These are phyloP conservation scores for Ageneiosus marmoratus DNA, from an alignment of 2,113 vertebrate genomes.

Conservation along the genomic window DNA sequence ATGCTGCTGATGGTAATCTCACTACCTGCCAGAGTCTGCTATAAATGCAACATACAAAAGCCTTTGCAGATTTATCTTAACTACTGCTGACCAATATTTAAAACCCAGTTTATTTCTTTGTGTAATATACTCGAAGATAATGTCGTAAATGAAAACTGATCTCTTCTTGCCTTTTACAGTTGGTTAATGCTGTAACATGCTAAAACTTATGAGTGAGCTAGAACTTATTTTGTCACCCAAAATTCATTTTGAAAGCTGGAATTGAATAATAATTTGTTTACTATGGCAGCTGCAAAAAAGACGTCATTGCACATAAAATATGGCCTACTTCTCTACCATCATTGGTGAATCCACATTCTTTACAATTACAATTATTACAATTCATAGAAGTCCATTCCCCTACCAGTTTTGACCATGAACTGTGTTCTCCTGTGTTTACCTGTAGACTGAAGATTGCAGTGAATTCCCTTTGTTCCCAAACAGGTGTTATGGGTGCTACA, in stretches of 20 bases:
- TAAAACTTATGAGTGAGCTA: neutral
- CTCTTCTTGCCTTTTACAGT: neutral
- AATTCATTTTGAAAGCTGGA: neutral
- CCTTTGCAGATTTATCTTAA: neutral
- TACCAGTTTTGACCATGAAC: too few species aligned
- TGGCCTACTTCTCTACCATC: neutral
- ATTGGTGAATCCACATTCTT: neutral
- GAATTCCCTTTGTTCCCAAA: too few species aligned
- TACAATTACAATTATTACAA: too few species aligned
- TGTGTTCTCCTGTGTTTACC: too few species aligned
- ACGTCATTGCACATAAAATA: neutral
- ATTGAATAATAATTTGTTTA: neutral
- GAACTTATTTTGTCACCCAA: neutral
- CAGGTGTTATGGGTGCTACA: too few species aligned
- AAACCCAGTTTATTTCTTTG: neutral
- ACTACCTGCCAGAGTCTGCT: conserved; percentile 11
- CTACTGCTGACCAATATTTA: neutral
- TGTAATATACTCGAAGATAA: neutral
- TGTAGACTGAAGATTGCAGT: too few species aligned
- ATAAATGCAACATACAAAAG: conserved; percentile 10
- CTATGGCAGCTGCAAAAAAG: neutral
- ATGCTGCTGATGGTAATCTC: conserved; percentile 43
- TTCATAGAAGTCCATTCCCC: too few species aligned
- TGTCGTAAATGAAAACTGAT: neutral
- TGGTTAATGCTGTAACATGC: neutral